Base-by-base conservation (phyloP, 2,797 vertebrate species). In the Simalia tracyae region DNA sequence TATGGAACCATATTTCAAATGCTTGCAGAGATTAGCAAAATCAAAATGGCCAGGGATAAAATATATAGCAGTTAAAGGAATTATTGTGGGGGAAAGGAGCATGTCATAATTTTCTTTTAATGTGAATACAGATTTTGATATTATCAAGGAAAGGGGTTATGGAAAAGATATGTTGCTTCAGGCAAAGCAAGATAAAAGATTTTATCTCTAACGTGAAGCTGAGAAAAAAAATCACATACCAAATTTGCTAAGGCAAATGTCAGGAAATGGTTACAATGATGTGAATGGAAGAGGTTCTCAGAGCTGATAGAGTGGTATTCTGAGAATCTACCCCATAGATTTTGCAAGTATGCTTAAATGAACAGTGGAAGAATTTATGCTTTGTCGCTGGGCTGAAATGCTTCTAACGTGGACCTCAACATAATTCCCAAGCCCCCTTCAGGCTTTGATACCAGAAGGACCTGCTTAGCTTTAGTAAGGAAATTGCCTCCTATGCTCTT, bases 221-320 rank as follows among this genome's bases (percentile, higher is more conserved):
- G 26, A 59, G n/a, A n/a, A n/a, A n/a, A 19, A 84, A n/a, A 15
- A 8, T 31, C 15, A 60, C 1, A 5, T 31, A 24, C 46, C 17
- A 91, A 56, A 88, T 61, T 61, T 22, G 26, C 22, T 22, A 63
- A 36, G 22, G n/a, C 12, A 31, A 60, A 36, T 46, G 19, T 59
- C 57, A 54, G 86, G 91, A 92, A 92, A 91, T 2, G 7, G 50
- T 93, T 88, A 50, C 22, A 46, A 46, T 81, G 19, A 46, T 84
- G 86, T 92, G 93, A 93, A 87, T 88, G 93, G 93, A 54, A 91
- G 56, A 57, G 22, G 3, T 84, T 89, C 26, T 84, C 24, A 86
- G 26, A 22, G 1, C 59, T 61, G 31, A 59, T 0, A 0, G 86
- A 90, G n/a, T 61, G 19, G 8, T 3, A 84, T 94, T 96, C 93